Evolutionary conservation across 2,888 invertebrate species (phyloP).

Genomic region (Trilocha varians): DNA sequence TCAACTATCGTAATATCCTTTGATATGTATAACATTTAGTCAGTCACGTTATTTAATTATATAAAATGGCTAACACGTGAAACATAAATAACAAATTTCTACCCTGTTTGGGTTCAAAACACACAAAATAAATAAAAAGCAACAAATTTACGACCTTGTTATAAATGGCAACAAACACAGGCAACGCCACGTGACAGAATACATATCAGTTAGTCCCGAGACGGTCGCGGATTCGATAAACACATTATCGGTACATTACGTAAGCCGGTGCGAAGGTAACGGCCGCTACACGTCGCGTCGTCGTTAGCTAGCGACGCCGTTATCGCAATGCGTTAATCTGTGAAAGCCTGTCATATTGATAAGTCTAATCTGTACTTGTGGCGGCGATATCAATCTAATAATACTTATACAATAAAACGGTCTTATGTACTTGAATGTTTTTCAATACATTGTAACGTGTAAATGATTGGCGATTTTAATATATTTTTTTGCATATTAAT

Average conservation of each 20-base stretch:
- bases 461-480: neutral
- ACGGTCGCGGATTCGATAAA: constrained; percentile 8
- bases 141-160: neutral
- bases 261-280: constrained; percentile 27
- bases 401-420: constrained; percentile 1
- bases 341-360: constrained; percentile 14
- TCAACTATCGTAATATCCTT: too few species aligned
- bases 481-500: neutral
- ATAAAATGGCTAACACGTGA: neutral
- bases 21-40: too few species aligned
- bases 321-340: constrained; percentile 4
- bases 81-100: too few species aligned
- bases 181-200: neutral
- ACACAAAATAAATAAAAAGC: neutral
- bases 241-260: constrained; percentile 20
- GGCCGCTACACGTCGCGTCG: constrained; percentile 26
- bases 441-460: neutral
- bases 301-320: constrained; percentile 20
- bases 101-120: too few species aligned
- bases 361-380: constrained; percentile 5
- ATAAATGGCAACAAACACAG: neutral
- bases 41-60: neutral
- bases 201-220: neutral
- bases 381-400: constrained; percentile 4
- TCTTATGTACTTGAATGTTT: neutral